Conservation (phyloP, 2,888 invertebrate species). For the Troides oblongomaculatus region DNA sequence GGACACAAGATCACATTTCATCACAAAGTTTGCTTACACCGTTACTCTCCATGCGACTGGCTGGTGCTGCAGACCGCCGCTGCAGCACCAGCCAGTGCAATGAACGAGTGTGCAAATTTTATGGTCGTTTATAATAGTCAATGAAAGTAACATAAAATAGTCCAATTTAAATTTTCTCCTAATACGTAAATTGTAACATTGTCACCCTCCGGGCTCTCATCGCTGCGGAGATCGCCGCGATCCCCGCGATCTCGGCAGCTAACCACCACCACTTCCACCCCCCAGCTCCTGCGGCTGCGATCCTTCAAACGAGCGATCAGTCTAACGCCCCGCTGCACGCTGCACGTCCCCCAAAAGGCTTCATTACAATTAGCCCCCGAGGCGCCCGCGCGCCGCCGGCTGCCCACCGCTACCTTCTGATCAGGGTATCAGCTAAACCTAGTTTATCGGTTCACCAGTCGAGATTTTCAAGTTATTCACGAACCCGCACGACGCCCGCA, state of each 20-base stretch:
- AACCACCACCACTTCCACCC: background rate
- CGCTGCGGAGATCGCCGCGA: background rate
- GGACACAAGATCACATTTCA: no score
- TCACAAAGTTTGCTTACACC: no score
- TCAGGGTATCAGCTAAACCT: slow-evolving; percentile 13
- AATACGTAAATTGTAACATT: slow-evolving; percentile 3
- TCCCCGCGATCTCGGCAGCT: background rate
- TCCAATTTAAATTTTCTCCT: background rate
- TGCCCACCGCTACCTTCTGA: background rate
- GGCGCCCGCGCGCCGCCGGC: background rate
- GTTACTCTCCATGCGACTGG: no score
- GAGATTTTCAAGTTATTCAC: no score
- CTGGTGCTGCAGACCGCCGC: no score
- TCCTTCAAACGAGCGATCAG: slow-evolving; percentile 26
- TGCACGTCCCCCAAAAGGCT: slow-evolving; percentile 15
- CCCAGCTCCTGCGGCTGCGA: background rate
- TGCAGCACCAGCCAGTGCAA: no score
- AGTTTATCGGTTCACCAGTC: no score
- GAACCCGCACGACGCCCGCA: no score
- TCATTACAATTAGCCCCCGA: slow-evolving; percentile 19
- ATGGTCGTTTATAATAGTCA: no score
- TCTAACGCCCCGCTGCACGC: slow-evolving; percentile 11
- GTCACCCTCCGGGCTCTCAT: background rate
- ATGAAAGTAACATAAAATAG: no score
- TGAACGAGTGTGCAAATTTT: no score